phyloP scores from a whole-genome alignment of 2,113 vertebrate genomes.

The Eulacestoma nigropectus region DNA sequence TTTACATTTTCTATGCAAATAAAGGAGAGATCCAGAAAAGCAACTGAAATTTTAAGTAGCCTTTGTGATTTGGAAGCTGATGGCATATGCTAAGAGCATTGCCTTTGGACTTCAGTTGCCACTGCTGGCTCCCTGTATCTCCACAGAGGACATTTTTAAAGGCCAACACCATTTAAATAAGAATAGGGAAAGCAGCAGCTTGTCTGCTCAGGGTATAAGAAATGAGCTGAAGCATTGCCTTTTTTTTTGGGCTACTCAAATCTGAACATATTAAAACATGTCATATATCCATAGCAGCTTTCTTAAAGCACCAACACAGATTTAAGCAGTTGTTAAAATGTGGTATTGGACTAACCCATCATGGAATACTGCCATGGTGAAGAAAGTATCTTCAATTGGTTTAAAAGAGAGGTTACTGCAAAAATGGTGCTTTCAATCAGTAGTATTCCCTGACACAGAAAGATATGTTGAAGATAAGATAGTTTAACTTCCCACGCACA shows the following conservation, averaged over 20 bases:
- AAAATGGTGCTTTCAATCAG: background rate
- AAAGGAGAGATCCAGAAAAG: slow-evolving; percentile 20
- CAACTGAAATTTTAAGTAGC: slow-evolving; percentile 52
- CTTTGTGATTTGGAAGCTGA: slow-evolving; percentile 36
- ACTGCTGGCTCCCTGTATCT: background rate
- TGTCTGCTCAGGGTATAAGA: background rate
- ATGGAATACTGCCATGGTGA: background rate
- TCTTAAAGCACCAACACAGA: background rate
- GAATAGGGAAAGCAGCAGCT: background rate
- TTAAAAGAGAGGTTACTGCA: background rate
- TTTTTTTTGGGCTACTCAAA: background rate
- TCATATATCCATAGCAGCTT: background rate
- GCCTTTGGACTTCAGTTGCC: slow-evolving; percentile 54
- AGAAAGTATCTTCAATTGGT: background rate
- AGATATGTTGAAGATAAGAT: background rate
- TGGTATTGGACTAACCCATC: background rate
- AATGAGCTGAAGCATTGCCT: background rate
- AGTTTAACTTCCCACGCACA: background rate
- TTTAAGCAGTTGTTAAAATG: background rate
- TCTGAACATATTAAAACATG: background rate
- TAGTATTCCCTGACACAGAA: background rate
- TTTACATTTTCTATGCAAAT: slow-evolving; percentile 50
- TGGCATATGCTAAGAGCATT: slow-evolving; percentile 49
- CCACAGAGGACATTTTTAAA: slow-evolving; percentile 43
- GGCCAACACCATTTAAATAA: slow-evolving; percentile 49